Evolutionary conservation across 2,888 invertebrate genomes (phyloP), one percentile per base, ranked within the genome.

Genomic region (Galerucella pusilla): DNA sequence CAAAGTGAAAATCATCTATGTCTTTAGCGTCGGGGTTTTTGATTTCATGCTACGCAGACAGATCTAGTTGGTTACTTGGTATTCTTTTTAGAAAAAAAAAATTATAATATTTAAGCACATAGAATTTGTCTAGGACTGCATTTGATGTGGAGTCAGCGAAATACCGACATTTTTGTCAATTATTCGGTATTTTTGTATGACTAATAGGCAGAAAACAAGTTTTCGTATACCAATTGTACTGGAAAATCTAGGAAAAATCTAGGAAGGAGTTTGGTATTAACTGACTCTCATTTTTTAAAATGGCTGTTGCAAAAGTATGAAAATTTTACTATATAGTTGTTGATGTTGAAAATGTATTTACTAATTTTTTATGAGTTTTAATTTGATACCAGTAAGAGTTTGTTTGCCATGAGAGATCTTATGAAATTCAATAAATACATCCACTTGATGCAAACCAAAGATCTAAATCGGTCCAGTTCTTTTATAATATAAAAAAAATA

Each of bases 231-330:
- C 75, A 77, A 72, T 59, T 72, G 57, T 78, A 76, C 67, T 70
- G 71, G 71, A 72, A 74, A 72, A 76, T 76, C 75, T 77, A 68
- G 66, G 60, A 57, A 72, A 74, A 72, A 76, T 76, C 75, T 77
- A 68, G 61, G 54, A 63, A 76, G 74, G 77, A 78, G 79, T 79
- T 82, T 83, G 85, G 85, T 85, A 84, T 84, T 84, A 81, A 79
- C 84, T 85, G 85, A 84, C 85, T 85, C 85, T 81, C 85, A 84
- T 84, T 85, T 71, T 83, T 82, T 79, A 78, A 83, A 83, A 85
- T 85, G 87, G 87, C 87, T 87, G 87, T 86, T 87, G 86, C 86
- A 82, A 86, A 86, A 86, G 86, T 86, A 86, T 86, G 85, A 72
- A 82, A 84, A 77, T 77, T 78, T 74, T 76, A 84, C 83, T 84